Conservation (phyloP, 1,140 invertebrate genomes). For the Apis cerana region DNA sequence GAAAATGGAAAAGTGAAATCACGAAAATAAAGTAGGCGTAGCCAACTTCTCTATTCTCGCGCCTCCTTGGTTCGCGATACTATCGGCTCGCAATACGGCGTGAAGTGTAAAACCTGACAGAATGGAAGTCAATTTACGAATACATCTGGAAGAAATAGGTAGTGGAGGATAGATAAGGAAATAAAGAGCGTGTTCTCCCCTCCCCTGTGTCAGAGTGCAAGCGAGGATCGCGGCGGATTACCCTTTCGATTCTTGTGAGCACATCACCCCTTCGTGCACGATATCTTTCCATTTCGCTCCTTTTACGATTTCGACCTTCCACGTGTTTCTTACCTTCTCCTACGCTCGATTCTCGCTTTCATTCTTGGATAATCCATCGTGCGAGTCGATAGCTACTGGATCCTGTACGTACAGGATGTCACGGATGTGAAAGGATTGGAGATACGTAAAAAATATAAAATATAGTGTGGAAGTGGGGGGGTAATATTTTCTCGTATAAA, state of each 20-base stretch:
- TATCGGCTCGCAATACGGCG: conserved; percentile 38
- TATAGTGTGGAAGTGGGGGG: no score
- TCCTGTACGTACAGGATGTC: neutral
- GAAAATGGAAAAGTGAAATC: neutral
- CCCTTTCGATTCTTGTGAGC: conserved; percentile 16
- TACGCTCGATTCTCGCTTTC: neutral
- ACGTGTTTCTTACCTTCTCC: neutral
- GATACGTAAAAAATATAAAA: no score
- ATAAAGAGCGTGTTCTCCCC: conserved; percentile 6
- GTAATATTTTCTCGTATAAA: no score
- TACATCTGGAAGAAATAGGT: conserved; percentile 29
- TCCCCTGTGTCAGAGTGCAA: neutral
- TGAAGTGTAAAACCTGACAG: conserved; percentile 43
- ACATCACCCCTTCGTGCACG: conserved; percentile 27
- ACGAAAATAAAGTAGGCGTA: neutral
- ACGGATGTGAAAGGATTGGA: neutral
- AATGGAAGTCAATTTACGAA: conserved; percentile 52
- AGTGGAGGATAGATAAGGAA: neutral
- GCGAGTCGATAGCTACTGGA: conserved; percentile 52
- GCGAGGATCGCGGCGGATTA: conserved; percentile 48
- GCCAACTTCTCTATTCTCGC: neutral
- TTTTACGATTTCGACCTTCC: conserved; percentile 28
- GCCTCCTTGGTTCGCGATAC: neutral
- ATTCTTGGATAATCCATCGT: conserved; percentile 51
- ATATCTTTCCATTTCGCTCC: conserved; percentile 53